Evolutionary conservation across 1,140 invertebrate genomes (phyloP).

Genomic region (Scaptomyza pallida): DNA sequence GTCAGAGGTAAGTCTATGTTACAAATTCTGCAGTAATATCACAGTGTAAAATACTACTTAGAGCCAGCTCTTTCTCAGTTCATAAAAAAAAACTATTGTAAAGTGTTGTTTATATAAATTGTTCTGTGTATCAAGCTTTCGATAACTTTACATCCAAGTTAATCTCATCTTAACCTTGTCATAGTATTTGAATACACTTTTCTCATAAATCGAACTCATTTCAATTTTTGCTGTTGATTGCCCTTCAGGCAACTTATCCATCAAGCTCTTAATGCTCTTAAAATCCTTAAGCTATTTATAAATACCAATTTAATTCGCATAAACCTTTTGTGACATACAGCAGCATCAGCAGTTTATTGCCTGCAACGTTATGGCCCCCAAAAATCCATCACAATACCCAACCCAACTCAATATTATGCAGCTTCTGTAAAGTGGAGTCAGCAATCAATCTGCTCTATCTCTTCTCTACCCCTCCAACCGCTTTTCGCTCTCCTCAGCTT

Average conservation of each 20-base stretch:
- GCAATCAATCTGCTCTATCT: neutral
- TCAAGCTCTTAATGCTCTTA: conserved; percentile 22
- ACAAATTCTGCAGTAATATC: too few relatives aligned
- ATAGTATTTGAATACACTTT: neutral
- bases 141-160: too few relatives aligned
- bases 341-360: conserved; percentile 4
- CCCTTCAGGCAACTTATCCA: conserved; percentile 12
- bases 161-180: neutral
- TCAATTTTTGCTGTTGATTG: conserved; percentile 18
- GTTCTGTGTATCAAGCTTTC: too few relatives aligned
- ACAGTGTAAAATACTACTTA: too few relatives aligned
- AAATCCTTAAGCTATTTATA: conserved; percentile 38
- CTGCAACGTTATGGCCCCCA: conserved; percentile 18
- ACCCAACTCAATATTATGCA: conserved; percentile 11
- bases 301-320: conserved; percentile 44
- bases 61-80: too few relatives aligned
- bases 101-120: too few relatives aligned
- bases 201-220: conserved; percentile 5
- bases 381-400: conserved; percentile 35
- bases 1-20: conserved; percentile 94
- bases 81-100: too few relatives aligned
- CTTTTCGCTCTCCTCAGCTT: too few relatives aligned
- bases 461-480: too few relatives aligned
- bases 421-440: conserved; percentile 26
- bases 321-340: conserved; percentile 15